Evolutionary conservation across 2,888 invertebrate species (phyloP).

Genomic region (Clitarchus hookeri): DNA sequence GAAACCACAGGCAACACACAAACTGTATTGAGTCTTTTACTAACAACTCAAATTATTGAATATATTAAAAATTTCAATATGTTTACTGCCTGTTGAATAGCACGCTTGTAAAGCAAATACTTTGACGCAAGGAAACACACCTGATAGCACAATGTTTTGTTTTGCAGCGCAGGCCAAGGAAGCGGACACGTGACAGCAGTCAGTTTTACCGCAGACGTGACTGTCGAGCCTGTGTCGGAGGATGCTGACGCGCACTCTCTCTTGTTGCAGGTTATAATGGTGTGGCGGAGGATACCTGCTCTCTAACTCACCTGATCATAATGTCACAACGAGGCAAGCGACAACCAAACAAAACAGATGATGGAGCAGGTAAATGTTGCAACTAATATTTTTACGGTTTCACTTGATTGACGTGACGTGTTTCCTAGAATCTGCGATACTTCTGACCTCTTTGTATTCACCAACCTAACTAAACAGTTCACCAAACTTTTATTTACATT

Average conservation of each 20-base stretch:
- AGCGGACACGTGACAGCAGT: neutral
- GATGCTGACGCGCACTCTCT: neutral
- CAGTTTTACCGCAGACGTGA: neutral
- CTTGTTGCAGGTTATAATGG: conserved; percentile 47
- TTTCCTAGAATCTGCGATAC: no score
- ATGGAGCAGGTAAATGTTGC: conserved; percentile 58
- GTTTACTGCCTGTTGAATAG: no score
- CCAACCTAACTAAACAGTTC: no score
- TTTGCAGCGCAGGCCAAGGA: neutral
- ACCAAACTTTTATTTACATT: no score
- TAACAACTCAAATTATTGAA: no score
- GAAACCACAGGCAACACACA: no score
- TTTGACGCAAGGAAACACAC: neutral
- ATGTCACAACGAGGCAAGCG: conserved; percentile 81
- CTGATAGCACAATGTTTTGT: neutral
- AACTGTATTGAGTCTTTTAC: no score
- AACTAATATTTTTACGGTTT: neutral
- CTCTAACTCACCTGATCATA: conserved; percentile 48
- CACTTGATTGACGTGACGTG: no score
- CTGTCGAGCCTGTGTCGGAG: neutral
- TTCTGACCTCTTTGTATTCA: no score
- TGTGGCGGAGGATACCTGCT: conserved; percentile 47
- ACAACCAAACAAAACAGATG: conserved; percentile 68
- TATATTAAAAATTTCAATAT: no score
- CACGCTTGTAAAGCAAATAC: no score